Conservation (phyloP, 1,140 invertebrate species). For the Drosophila repletoides region DNA sequence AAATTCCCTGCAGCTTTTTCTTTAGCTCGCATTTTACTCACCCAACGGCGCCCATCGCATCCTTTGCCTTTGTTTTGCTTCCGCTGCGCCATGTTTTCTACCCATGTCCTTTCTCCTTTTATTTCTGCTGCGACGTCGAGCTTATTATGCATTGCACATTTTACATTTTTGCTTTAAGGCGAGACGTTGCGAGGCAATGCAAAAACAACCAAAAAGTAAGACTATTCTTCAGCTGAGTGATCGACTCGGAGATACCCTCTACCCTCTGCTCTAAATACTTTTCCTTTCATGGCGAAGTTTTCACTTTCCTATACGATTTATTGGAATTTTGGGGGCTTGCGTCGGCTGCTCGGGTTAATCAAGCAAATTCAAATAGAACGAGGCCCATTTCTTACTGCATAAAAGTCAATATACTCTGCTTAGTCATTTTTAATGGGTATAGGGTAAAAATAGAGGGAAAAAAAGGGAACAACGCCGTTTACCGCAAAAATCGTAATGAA, state of each 20-base stretch:
- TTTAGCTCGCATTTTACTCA: conserved; percentile 42
- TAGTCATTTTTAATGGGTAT: too few species aligned
- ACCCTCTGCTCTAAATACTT: too few species aligned
- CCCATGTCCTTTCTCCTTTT: conserved; percentile 44
- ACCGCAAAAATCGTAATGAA: conserved; percentile 81
- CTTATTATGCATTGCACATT: conserved; percentile 80
- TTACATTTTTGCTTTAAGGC: conserved; percentile 69
- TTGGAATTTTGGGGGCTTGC: too few species aligned
- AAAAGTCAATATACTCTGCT: too few species aligned
- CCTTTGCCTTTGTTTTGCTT: conserved; percentile 72
- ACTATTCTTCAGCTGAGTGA: too few species aligned
- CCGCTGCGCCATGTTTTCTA: conserved; percentile 67
- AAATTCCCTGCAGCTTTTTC: conserved; percentile 75
- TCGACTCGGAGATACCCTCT: too few species aligned
- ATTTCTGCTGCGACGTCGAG: conserved; percentile 34
- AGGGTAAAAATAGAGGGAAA: conserved; percentile 1
- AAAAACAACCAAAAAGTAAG: not conserved
- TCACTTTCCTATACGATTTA: too few species aligned
- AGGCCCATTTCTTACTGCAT: too few species aligned
- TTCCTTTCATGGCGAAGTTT: too few species aligned
- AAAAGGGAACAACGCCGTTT: conserved; percentile 38
- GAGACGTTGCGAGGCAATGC: not conserved
- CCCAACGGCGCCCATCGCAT: conserved; percentile 41
- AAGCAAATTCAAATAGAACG: not conserved
- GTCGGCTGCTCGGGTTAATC: too few species aligned